Percentiles rank a stretch among this genome's conserved stretches.
phyloP scores from a whole-genome alignment of 2,888 invertebrate species.

The Maniola hyperantus region DNA sequence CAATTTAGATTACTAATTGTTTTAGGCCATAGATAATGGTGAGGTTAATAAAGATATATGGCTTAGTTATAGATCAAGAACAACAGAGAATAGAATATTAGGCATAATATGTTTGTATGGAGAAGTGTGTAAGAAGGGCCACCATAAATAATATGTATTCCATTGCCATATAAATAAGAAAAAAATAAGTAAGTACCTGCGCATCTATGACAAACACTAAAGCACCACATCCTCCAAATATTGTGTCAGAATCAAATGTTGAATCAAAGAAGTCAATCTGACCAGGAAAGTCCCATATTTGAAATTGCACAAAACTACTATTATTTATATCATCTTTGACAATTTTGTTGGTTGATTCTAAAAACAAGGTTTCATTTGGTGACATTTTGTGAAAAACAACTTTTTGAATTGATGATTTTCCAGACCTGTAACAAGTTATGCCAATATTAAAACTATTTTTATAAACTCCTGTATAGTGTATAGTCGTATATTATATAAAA shows the following conservation, averaged over 20 bases:
- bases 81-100: too few species aligned
- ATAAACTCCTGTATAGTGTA: not conserved
- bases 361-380: conserved; percentile 98
- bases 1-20: too few species aligned
- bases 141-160: too few species aligned
- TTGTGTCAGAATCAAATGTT: conserved; percentile 96
- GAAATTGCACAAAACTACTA: conserved; percentile 98
- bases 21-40: too few species aligned
- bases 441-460: not conserved
- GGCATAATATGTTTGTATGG: too few species aligned
- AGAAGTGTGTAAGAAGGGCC: too few species aligned
- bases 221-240: conserved; percentile 98
- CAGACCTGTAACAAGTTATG: conserved; percentile 87
- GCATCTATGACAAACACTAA: conserved; percentile 99
- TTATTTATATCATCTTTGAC: conserved; percentile 99
- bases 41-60: too few species aligned
- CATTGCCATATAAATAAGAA: not conserved
- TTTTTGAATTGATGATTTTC: conserved; percentile 99
- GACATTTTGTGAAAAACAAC: conserved; percentile 99
- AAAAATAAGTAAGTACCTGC: conserved; percentile 79
- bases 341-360: conserved; percentile 99
- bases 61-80: too few species aligned
- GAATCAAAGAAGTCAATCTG: conserved; percentile 99
- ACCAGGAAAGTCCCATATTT: conserved; percentile 99
- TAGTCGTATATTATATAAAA: not conserved